These are phyloP conservation scores for Rhimphoctona megacephalus DNA, from an alignment of 2,888 invertebrate genomes.

Conservation along the genomic window DNA sequence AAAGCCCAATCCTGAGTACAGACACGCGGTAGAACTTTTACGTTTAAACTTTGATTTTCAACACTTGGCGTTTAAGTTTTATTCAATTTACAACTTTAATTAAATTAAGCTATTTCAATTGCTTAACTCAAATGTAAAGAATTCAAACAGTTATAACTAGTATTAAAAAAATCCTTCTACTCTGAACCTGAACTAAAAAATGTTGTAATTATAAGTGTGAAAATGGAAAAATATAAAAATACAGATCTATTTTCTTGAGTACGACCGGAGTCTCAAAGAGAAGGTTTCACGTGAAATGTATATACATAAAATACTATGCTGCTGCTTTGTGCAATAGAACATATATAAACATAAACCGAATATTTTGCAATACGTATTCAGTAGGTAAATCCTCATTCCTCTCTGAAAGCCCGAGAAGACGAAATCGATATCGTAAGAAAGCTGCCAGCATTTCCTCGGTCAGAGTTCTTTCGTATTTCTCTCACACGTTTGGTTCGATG, in stretches of 20 bases:
- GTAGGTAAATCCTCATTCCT: constrained; percentile 60
- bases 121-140: not conserved
- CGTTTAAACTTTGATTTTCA: not conserved
- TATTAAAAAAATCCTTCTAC: not conserved
- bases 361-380: constrained; percentile 58
- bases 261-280: not conserved
- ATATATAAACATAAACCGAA: not conserved
- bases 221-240: not conserved
- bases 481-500: constrained; percentile 64
- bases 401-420: constrained; percentile 9
- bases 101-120: not conserved
- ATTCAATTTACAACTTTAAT: not conserved
- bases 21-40: not conserved
- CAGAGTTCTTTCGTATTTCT: constrained; percentile 62
- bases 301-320: not conserved
- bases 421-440: constrained; percentile 63
- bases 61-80: too few species aligned
- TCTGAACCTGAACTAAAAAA: not conserved
- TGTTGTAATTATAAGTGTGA: not conserved
- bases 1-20: not conserved
- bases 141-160: not conserved
- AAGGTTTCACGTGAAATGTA: not conserved
- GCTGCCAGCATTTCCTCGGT: constrained; percentile 14
- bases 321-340: not conserved
- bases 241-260: not conserved